phyloP scores from a whole-genome alignment of 64 coral and sea anemone genomes.

The Acropora tenuis region DNA sequence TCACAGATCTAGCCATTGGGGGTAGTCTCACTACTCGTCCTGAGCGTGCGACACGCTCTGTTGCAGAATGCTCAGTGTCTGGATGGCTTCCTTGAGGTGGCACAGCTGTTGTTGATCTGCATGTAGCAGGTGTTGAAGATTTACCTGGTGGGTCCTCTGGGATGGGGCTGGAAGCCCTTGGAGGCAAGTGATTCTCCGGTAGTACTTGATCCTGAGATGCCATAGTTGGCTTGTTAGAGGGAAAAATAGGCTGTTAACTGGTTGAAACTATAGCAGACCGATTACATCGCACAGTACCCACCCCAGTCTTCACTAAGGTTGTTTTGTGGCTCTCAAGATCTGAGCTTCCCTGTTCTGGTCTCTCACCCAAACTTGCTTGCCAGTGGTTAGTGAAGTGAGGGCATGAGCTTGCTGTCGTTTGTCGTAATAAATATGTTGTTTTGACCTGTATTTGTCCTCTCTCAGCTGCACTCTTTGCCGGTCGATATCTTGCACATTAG shows the following conservation, averaged over 20 bases:
- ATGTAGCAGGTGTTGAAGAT: neutral
- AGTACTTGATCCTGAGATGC: neutral
- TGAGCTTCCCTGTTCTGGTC: neutral
- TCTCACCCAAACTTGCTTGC: conserved; percentile 30
- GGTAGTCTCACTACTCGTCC: too few relatives aligned
- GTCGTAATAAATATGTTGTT: neutral
- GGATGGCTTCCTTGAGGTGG: neutral
- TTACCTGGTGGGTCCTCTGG: neutral
- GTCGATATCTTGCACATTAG: too few relatives aligned
- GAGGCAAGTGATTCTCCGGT: neutral
- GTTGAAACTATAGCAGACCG: conserved; percentile 20
- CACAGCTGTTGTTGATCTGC: too few relatives aligned
- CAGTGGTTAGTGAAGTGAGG: neutral
- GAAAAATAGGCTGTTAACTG: neutral
- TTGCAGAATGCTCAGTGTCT: neutral
- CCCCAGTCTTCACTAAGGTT: conserved; percentile 34
- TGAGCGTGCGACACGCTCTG: neutral
- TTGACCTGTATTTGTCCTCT: neutral
- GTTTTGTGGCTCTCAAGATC: neutral
- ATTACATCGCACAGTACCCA: conserved; percentile 5
- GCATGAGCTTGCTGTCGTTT: neutral
- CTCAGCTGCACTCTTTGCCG: neutral
- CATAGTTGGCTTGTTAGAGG: neutral
- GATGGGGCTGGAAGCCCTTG: neutral
- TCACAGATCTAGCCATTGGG: too few relatives aligned